Conservation (phyloP, 2,888 invertebrate genomes). For the Leucophenga maculata region DNA sequence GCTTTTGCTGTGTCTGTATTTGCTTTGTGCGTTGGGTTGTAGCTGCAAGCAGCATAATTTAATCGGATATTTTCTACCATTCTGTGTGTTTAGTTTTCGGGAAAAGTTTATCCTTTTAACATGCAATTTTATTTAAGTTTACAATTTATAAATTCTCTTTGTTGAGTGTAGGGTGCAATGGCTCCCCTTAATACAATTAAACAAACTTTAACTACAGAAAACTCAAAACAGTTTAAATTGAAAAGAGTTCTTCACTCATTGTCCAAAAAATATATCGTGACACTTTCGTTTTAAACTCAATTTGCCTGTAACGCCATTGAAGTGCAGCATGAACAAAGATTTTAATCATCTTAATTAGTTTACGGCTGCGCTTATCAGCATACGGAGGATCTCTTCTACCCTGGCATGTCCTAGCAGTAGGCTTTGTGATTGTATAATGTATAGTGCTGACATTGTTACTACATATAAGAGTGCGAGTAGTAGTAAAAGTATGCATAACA, state of each 20-base stretch:
- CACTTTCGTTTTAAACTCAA: constrained; percentile 36
- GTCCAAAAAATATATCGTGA: constrained; percentile 16
- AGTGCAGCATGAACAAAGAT: constrained; percentile 36
- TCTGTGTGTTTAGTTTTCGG: constrained; percentile 8
- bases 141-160: no score
- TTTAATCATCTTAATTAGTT: constrained; percentile 63
- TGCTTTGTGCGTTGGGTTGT: constrained; percentile 59
- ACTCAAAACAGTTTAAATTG: constrained; percentile 44
- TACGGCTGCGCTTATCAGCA: constrained; percentile 37
- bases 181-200: no score
- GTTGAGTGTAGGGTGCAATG: background rate
- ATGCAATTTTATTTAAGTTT: constrained; percentile 16
- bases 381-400: background rate
- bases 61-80: constrained; percentile 58
- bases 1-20: constrained; percentile 54
- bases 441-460: background rate
- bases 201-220: constrained; percentile 6
- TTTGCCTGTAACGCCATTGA: constrained; percentile 22
- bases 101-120: constrained; percentile 6
- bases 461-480: constrained; percentile 4
- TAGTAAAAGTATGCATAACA: background rate
- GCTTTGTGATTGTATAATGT: no score
- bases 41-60: constrained; percentile 52
- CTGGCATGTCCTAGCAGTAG: no score
- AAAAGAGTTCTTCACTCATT: constrained; percentile 30